Evolutionary conservation across 2,797 vertebrate species (phyloP).

Genomic region (Cacajao melanocephalus): DNA sequence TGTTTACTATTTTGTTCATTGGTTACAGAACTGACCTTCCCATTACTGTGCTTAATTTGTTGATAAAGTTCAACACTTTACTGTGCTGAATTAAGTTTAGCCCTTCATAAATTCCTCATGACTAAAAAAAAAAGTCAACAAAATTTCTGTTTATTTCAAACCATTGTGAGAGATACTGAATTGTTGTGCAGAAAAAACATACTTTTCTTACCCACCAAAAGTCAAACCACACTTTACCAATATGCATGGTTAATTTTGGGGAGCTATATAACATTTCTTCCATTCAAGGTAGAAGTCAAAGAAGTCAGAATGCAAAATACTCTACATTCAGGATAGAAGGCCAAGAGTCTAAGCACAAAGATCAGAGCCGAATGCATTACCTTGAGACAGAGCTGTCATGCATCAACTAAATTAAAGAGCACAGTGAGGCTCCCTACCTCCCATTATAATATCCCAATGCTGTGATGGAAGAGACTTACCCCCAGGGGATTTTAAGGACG

Average conservation of each 20-base stretch:
- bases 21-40: conserved; percentile 41
- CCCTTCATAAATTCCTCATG: background rate
- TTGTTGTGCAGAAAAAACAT: conserved; percentile 68
- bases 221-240: background rate
- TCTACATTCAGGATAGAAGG: background rate
- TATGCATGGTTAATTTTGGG: background rate
- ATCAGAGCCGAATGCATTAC: background rate
- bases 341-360: background rate
- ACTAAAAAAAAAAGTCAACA: conserved; percentile 53
- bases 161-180: conserved; percentile 73
- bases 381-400: background rate
- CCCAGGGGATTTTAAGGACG: background rate
- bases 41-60: background rate
- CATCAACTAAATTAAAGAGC: background rate
- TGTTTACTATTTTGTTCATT: conserved; percentile 17
- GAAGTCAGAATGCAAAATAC: background rate
- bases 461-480: background rate
- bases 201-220: conserved; percentile 66
- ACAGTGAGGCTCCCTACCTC: background rate
- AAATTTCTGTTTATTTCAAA: conserved; percentile 80
- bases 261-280: conserved; percentile 6
- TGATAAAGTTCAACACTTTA: conserved; percentile 38
- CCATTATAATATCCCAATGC: background rate
- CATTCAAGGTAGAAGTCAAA: background rate
- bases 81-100: background rate